These are phyloP conservation scores for Cyprinodon diabolis DNA, from an alignment of 2,797 vertebrate genomes.

Conservation along the genomic window DNA sequence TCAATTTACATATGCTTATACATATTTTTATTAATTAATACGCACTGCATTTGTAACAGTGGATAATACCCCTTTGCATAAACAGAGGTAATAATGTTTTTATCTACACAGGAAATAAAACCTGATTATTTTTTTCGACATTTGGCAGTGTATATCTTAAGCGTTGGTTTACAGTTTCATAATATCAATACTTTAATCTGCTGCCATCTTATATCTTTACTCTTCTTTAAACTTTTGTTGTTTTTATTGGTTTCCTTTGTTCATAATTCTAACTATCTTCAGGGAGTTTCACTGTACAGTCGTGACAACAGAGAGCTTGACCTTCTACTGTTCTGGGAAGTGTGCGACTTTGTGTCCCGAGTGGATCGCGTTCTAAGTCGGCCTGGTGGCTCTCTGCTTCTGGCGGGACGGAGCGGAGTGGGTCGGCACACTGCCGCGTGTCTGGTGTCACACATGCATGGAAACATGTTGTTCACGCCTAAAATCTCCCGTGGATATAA, in stretches of 20 bases:
- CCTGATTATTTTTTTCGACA: not conserved
- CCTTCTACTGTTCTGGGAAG: constrained; percentile 93
- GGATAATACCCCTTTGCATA: not conserved
- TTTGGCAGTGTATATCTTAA: not conserved
- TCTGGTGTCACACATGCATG: constrained; percentile 94
- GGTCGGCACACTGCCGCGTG: constrained; percentile 90
- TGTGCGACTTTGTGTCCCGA: constrained; percentile 89
- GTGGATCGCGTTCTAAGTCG: constrained; percentile 91
- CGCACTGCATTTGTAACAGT: no score
- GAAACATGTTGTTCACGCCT: constrained; percentile 87
- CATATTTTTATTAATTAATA: not conserved
- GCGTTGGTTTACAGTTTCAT: not conserved
- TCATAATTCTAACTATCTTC: constrained; percentile 5
- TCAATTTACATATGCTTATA: no score
- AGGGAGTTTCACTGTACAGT: constrained; percentile 93
- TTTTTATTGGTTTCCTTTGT: not conserved
- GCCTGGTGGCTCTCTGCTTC: constrained; percentile 91
- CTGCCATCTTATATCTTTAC: not conserved
- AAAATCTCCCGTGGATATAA: constrained; percentile 90
- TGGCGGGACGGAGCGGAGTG: constrained; percentile 93
- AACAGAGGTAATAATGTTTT: not conserved
- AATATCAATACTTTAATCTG: not conserved
- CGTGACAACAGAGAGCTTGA: constrained; percentile 91
- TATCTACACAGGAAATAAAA: not conserved
- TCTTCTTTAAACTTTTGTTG: not conserved